Evolutionary conservation across 2,888 invertebrate genomes (phyloP).

Genomic region (Cerastis leucographa): DNA sequence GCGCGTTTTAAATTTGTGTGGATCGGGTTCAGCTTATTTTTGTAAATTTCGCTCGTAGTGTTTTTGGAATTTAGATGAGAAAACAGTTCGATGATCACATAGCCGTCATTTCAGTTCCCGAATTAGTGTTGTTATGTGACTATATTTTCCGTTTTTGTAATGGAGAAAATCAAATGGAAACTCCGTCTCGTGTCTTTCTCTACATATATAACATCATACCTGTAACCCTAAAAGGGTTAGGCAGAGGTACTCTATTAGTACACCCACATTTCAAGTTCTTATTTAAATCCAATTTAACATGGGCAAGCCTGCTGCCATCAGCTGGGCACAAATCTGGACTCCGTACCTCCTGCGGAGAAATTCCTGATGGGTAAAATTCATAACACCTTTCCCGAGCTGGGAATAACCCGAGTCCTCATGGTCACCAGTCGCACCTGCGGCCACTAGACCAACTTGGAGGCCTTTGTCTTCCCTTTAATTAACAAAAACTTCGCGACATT

Average conservation of each 20-base stretch:
- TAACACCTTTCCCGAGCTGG: background rate
- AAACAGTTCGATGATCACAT: background rate
- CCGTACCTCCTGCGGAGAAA: background rate
- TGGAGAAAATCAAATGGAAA: background rate
- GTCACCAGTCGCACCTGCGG: background rate
- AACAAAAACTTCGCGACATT: background rate
- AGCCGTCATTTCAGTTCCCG: background rate
- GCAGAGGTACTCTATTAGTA: background rate
- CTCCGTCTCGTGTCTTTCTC: background rate
- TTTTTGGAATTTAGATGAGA: background rate
- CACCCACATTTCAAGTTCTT: background rate
- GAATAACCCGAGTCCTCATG: background rate
- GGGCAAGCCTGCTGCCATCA: background rate
- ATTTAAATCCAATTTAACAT: background rate
- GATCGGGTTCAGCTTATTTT: background rate
- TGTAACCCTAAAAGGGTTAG: background rate
- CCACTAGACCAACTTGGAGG: background rate
- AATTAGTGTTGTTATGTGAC: background rate
- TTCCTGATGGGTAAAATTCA: background rate
- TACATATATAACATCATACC: background rate
- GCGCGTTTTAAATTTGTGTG: background rate
- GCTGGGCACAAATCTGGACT: background rate
- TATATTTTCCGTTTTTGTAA: background rate
- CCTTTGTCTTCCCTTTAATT: background rate
- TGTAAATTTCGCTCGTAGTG: background rate